These are phyloP conservation scores for Crotalus helleri DNA, from an alignment of 2,113 vertebrate species.

Conservation along the genomic window DNA sequence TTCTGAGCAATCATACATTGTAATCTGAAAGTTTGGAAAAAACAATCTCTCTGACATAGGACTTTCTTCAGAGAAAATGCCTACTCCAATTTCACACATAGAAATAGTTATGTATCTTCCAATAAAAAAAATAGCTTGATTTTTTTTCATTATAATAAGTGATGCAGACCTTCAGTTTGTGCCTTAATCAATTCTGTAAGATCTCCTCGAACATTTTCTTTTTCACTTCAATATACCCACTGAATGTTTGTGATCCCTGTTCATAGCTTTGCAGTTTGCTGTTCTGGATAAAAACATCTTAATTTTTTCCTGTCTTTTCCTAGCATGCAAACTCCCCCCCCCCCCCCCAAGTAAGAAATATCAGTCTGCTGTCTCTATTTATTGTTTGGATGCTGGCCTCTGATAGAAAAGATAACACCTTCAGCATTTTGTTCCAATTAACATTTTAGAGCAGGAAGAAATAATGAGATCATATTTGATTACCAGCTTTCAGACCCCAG, in stretches of 20 bases:
- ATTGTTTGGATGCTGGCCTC: constrained; percentile 3
- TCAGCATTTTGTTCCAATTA: constrained; percentile 25
- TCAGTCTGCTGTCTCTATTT: constrained; percentile 14
- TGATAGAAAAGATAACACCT: constrained; percentile 6
- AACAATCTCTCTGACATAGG: background rate
- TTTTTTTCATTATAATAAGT: background rate
- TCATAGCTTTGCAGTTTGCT: background rate
- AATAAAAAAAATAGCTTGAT: background rate
- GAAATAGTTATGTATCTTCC: background rate
- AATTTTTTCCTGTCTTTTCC: background rate
- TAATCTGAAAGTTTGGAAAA: background rate
- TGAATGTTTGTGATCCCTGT: background rate
- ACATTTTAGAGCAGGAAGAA: constrained; percentile 12
- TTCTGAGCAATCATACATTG: background rate
- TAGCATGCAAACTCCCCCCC: background rate
- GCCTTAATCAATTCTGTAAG: background rate
- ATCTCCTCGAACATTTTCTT: background rate
- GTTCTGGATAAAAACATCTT: constrained; percentile 1
- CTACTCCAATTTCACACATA: background rate
- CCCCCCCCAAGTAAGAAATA: background rate
- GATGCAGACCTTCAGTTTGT: background rate
- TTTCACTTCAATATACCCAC: background rate
- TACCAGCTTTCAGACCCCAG: background rate
- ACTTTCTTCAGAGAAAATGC: background rate
- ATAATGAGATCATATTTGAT: constrained; percentile 21